Evolutionary conservation across 2,113 vertebrate genomes (phyloP), one percentile per base, ranked within the genome.

Genomic region (Phodopus roborovskii): DNA sequence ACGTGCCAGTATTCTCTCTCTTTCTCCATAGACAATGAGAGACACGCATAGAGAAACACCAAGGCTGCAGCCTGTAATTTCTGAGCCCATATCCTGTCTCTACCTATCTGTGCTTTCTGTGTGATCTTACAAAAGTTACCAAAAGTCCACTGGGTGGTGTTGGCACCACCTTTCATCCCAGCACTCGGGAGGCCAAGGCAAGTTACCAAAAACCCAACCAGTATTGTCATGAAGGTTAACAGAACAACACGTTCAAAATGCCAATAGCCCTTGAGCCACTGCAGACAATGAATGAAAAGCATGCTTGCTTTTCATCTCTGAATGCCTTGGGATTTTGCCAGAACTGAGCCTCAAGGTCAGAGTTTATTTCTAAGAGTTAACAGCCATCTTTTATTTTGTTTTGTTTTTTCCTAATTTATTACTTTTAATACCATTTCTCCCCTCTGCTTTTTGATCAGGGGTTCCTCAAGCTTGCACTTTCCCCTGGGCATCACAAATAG

Each of bases 381-480:
- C 16, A 50, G 28, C 16, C 39, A 85, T 36, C 5, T 15, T 36
- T 50, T 45, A 45, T 45, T 58, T 56, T 24, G 30, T 85, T 33
- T 10, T 22, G 36, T 45, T 62, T 30, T 60, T 56, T 5, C 53
- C 3, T 71, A 77, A 90, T n/a, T 53, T 20, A 22, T 33, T 73
- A n/a, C 30, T 77, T 88, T 71, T 88, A 91, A 94, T 83, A 6
- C 36, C 36, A 26, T 56, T n/a, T 56, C 15, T 22, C 4, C 26
- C n/a, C 45, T 68, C n/a, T 88, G 48, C 30, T 64, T 92, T 91
- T 92, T 92, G 33, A 95, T 87, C 16, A 58, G 64, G 30, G 11
- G 22, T 30, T 53, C 45, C 42, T 42, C 11, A n/a, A 30, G 5
- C 70, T 90, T 92, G 26, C 33, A 53, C 74, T 88, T 91, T 78